Percentiles rank a stretch among this genome's conserved stretches.
Evolutionary conservation across 2,888 invertebrate genomes (phyloP).

Genomic region (Chymomyza fuscimana): DNA sequence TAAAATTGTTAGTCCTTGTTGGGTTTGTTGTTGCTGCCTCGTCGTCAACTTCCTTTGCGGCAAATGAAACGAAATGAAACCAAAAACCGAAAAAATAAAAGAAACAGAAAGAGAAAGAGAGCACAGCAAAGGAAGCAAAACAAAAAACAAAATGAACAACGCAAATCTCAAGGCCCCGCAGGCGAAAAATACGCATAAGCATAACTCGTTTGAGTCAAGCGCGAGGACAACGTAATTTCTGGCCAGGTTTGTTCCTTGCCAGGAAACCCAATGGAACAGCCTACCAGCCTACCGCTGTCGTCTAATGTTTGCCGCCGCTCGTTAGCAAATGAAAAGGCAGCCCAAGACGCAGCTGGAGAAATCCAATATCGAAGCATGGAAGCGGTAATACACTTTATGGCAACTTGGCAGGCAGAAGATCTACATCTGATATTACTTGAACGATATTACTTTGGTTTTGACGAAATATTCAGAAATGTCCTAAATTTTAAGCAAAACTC

Average conservation of each 20-base stretch:
- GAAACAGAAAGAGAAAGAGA: slow-evolving; percentile 12
- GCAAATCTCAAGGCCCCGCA: slow-evolving; percentile 57
- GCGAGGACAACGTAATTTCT: background rate
- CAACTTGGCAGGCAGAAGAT: too few relatives aligned
- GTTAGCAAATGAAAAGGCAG: background rate
- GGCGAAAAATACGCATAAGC: slow-evolving; percentile 59
- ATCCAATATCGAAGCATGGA: background rate
- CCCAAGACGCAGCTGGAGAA: background rate
- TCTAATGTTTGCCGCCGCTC: background rate
- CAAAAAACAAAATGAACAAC: slow-evolving; percentile 39
- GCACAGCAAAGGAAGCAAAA: slow-evolving; percentile 16
- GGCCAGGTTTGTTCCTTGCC: slow-evolving; percentile 10
- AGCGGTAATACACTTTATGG: background rate
- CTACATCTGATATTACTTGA: too few relatives aligned
- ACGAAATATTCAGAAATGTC: too few relatives aligned
- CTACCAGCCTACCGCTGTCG: background rate
- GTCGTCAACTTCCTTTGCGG: slow-evolving; percentile 24
- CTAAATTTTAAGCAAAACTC: too few relatives aligned
- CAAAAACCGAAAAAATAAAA: slow-evolving; percentile 19
- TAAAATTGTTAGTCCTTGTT: background rate
- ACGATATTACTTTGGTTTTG: too few relatives aligned
- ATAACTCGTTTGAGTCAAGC: slow-evolving; percentile 58
- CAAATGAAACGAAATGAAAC: slow-evolving; percentile 46
- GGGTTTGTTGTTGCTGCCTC: background rate
- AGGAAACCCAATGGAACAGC: slow-evolving; percentile 37